Base-by-base conservation (phyloP, 1,140 invertebrate genomes). In the Micrasema longulum region DNA sequence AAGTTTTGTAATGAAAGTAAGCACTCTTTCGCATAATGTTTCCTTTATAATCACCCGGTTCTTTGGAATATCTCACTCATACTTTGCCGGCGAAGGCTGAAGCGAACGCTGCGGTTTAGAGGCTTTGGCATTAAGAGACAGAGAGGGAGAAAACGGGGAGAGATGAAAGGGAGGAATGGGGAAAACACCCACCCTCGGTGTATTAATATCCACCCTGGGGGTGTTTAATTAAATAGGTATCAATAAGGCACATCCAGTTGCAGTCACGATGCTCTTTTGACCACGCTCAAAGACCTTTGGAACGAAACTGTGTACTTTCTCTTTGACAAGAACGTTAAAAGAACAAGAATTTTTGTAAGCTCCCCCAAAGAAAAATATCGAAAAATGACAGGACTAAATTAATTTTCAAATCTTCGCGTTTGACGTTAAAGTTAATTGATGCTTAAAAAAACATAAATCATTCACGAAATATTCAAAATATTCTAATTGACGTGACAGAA, bases 31-130 rank as follows among this genome's bases (percentile, higher is more conserved):
- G 26, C 2, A 31, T 31, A 31, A 31, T 31, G 26, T 31, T 31
- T 64, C 62, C 73, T 75, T 75, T 72, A 75, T 75, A 71, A 75
- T 75, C 69, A 69, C 65, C 69, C 48, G 71, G 35, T 57, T 62
- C 57, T 75, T 72, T 75, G 45, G 31, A 55, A 55, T 35, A 18
- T 23, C 50, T 66, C 47, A 66, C 64, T 65, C 57, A 62, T 62
- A 62, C 43, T 62, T 18, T 2, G 18, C 31, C 12, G 43, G 16
- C 41, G 23, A 12, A 38, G 23, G 26, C 72, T 55, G 66, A 65
- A 69, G 69, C 66, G 72, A 69, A 73, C 72, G 47, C 53, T 69
- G 72, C 66, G 72, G 72, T 73, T 66, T 52, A 23, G 36, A 60
- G 43, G 60, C 60, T 64, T 64, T 64, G 60, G 31, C 26, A 31